Conservation (phyloP, 2,888 invertebrate genomes). For the Apomyelois bistriatella region DNA sequence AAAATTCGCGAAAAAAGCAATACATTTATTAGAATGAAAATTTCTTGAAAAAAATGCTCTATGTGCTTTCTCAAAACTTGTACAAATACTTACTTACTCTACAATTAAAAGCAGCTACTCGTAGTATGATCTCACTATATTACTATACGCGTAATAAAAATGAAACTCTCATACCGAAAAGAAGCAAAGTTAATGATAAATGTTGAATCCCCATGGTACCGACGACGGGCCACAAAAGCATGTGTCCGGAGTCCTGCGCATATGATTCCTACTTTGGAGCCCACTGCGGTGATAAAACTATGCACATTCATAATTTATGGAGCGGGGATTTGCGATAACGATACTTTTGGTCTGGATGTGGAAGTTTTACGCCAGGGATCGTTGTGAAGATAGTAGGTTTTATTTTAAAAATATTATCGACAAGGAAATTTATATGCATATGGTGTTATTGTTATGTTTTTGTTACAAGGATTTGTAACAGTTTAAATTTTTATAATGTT, state of each 20-base stretch:
- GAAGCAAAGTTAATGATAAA: background rate
- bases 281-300: slow-evolving; percentile 14
- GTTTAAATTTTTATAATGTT: too few relatives aligned
- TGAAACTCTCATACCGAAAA: background rate
- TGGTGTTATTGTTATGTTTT: too few relatives aligned
- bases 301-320: slow-evolving; percentile 15
- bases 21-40: too few relatives aligned
- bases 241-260: background rate
- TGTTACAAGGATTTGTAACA: too few relatives aligned
- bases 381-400: background rate
- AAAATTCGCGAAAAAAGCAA: too few relatives aligned
- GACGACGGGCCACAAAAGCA: slow-evolving; percentile 1
- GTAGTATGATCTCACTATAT: too few relatives aligned
- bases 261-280: background rate
- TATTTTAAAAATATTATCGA: background rate
- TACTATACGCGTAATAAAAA: too few relatives aligned
- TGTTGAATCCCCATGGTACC: background rate
- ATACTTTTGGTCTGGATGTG: slow-evolving; percentile 2
- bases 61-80: too few relatives aligned
- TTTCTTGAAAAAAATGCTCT: too few relatives aligned
- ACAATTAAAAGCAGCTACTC: too few relatives aligned
- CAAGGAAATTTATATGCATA: background rate
- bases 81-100: too few relatives aligned
- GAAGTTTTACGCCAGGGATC: slow-evolving; percentile 1
- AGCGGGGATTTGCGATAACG: slow-evolving; percentile 12